Percentiles rank a stretch among this genome's conserved stretches.
phyloP scores from a whole-genome alignment of 2,797 vertebrate genomes.

The Tympanoctomys barrerae region DNA sequence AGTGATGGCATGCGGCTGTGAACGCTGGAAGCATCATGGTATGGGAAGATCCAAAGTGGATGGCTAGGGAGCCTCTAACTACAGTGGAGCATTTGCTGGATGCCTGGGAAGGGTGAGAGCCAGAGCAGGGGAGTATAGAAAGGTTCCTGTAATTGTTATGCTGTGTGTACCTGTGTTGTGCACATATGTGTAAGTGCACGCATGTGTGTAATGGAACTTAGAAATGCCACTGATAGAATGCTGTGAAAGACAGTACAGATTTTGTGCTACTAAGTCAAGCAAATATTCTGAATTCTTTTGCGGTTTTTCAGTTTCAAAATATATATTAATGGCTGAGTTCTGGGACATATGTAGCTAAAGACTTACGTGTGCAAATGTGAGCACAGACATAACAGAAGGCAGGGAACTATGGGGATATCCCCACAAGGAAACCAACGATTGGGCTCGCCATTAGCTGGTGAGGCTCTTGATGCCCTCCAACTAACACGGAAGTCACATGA shows the following conservation, averaged over 20 bases:
- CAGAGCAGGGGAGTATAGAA: background rate
- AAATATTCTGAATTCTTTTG: background rate
- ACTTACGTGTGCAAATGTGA: background rate
- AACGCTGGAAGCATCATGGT: background rate
- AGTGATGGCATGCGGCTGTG: background rate
- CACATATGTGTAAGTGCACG: no score
- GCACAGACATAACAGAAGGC: background rate
- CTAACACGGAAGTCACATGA: background rate
- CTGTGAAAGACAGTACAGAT: background rate
- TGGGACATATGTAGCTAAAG: background rate
- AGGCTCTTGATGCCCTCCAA: background rate
- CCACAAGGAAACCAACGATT: background rate
- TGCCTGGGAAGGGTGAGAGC: background rate
- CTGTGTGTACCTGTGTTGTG: background rate
- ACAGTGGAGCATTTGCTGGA: background rate
- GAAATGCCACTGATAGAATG: background rate
- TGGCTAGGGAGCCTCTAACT: background rate
- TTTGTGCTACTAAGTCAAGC: background rate
- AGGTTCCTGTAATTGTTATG: background rate
- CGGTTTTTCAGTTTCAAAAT: slow-evolving; percentile 19
- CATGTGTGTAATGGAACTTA: background rate
- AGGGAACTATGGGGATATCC: background rate
- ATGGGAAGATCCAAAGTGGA: background rate
- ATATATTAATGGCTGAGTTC: background rate
- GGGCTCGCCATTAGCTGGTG: background rate